Conservation (phyloP, 2,888 invertebrate species). For the Petrophora chlorosata region DNA sequence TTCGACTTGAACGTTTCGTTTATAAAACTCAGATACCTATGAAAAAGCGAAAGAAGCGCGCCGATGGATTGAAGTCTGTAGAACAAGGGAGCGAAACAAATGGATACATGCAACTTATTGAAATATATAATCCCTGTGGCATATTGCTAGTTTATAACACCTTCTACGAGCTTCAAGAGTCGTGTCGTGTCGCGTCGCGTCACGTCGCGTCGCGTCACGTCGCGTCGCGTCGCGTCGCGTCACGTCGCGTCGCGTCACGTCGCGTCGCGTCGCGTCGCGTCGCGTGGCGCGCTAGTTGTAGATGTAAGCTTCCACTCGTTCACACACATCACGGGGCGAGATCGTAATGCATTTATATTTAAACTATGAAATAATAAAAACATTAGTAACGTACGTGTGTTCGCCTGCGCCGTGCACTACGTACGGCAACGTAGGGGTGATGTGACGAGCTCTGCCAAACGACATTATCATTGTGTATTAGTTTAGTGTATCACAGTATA, state of each 20-base stretch:
- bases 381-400: slow-evolving; percentile 1
- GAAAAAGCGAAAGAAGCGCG: not conserved
- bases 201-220: no score
- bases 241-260: no score
- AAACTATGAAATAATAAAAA: slow-evolving; percentile 34
- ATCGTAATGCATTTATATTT: slow-evolving; percentile 73
- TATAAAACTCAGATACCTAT: not conserved
- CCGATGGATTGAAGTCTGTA: slow-evolving; percentile 3
- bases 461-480: slow-evolving; percentile 24
- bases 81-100: not conserved
- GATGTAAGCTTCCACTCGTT: slow-evolving; percentile 21
- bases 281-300: not conserved
- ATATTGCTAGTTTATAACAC: no score
- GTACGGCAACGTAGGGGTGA: slow-evolving; percentile 1
- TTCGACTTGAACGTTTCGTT: slow-evolving; percentile 11
- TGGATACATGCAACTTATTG: not conserved
- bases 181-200: no score
- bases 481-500: slow-evolving; percentile 16
- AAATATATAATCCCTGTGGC: no score
- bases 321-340: slow-evolving; percentile 55
- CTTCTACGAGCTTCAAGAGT: no score
- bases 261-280: no score
- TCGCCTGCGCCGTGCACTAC: slow-evolving; percentile 15
- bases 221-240: no score
- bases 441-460: slow-evolving; percentile 35